Evolutionary conservation across 2,113 vertebrate genomes (phyloP).

Genomic region (Rhegmatorhina hoffmannsi): DNA sequence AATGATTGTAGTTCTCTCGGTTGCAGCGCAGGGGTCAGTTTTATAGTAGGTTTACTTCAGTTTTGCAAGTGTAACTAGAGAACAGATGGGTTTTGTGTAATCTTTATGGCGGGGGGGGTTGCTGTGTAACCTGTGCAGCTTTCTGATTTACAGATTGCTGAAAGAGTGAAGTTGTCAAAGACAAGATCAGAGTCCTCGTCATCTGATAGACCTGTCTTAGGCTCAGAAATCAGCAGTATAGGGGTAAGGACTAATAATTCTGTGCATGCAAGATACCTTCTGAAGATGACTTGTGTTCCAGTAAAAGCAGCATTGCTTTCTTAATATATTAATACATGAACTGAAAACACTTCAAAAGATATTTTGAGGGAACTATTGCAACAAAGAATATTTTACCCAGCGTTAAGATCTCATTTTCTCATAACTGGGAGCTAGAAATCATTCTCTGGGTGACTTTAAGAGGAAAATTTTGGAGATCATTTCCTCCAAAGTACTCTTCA

Average conservation of each 20-base stretch:
- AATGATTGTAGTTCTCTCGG: background rate
- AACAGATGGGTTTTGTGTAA: background rate
- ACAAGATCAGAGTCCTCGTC: slow-evolving; percentile 87
- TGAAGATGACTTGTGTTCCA: background rate
- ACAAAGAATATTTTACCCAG: background rate
- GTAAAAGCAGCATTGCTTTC: background rate
- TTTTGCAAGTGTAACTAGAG: slow-evolving; percentile 2
- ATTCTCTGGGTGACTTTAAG: background rate
- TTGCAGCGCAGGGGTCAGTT: background rate
- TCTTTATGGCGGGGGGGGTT: background rate
- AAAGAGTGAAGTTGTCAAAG: slow-evolving; percentile 90
- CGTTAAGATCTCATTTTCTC: background rate
- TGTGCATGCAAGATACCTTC: background rate
- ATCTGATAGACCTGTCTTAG: slow-evolving; percentile 85
- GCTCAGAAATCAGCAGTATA: slow-evolving; percentile 90
- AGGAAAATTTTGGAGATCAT: background rate
- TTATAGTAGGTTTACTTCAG: slow-evolving; percentile 22
- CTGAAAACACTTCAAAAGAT: background rate
- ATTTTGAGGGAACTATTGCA: background rate
- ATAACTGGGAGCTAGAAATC: background rate
- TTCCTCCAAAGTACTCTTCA: background rate
- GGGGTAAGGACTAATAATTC: slow-evolving; percentile 77
- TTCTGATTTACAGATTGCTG: slow-evolving; percentile 81
- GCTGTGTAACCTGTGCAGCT: background rate
- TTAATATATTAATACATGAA: background rate